Conservation (phyloP, 1,140 invertebrate genomes). For the Paralvinella palmiformis region DNA sequence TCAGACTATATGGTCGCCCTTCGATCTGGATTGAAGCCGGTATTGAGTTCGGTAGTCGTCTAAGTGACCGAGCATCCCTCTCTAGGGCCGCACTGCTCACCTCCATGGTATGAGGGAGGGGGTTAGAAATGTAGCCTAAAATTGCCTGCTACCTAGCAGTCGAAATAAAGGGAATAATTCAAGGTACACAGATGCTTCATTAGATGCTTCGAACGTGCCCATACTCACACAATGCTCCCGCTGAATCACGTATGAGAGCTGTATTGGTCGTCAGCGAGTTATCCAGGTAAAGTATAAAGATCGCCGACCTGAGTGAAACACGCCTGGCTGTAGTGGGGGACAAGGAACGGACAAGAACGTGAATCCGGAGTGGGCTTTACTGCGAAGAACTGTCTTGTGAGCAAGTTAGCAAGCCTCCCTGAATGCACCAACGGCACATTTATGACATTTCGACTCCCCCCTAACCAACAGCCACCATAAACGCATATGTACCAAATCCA, state of each 20-base stretch:
- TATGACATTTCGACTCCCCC: too few relatives aligned
- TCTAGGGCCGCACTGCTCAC: neutral
- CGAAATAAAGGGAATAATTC: neutral
- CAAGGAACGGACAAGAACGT: too few relatives aligned
- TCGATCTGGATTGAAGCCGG: too few relatives aligned
- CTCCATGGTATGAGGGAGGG: neutral
- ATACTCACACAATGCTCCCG: neutral
- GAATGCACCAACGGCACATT: too few relatives aligned
- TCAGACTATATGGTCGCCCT: too few relatives aligned
- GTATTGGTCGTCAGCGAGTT: neutral
- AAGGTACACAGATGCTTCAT: neutral
- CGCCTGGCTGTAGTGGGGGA: neutral
- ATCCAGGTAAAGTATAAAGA: neutral
- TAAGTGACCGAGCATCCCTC: neutral
- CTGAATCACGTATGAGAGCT: neutral
- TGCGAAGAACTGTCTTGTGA: too few relatives aligned
- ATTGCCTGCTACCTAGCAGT: neutral
- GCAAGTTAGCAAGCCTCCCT: too few relatives aligned
- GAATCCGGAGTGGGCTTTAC: too few relatives aligned
- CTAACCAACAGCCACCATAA: too few relatives aligned
- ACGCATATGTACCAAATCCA: too few relatives aligned
- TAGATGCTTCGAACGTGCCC: neutral
- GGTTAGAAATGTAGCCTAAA: conserved; percentile 1
- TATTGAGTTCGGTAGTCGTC: too few relatives aligned
- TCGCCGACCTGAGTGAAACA: neutral